Conservation (phyloP, 2,888 invertebrate genomes). For the Agonum fuliginosum region DNA sequence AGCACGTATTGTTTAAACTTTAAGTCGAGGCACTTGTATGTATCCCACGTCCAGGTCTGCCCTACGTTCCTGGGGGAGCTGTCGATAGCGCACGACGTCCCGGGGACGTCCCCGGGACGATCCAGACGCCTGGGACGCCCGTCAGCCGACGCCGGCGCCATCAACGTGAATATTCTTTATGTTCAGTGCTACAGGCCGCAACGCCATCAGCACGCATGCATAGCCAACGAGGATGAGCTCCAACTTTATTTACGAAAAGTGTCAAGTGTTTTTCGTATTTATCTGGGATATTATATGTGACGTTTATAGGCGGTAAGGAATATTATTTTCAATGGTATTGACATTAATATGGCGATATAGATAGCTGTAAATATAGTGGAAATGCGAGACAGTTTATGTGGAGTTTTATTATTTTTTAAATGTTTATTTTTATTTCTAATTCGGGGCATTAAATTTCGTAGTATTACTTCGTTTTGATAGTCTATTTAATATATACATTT, state of each 20-base stretch:
- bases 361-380: background rate
- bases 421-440: too few relatives aligned
- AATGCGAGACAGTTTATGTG: too few relatives aligned
- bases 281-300: conserved; percentile 19
- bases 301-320: conserved; percentile 11
- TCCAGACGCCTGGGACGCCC: conserved; percentile 60
- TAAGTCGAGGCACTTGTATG: conserved; percentile 37
- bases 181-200: conserved; percentile 56
- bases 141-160: conserved; percentile 65
- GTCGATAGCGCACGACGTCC: conserved; percentile 52
- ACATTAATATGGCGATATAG: background rate
- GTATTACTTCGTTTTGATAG: too few relatives aligned
- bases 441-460: too few relatives aligned
- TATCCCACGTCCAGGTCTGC: conserved; percentile 29
- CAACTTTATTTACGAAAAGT: conserved; percentile 15
- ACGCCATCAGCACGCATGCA: conserved; percentile 28
- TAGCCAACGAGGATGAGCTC: too few relatives aligned
- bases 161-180: conserved; percentile 64
- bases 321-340: background rate
- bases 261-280: conserved; percentile 8
- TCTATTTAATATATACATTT: too few relatives aligned
- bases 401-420: too few relatives aligned
- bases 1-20: conserved; percentile 51
- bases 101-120: conserved; percentile 37
- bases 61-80: conserved; percentile 52